phyloP scores from a whole-genome alignment of 2,797 vertebrate species.

The Synaphobranchus kaupii region DNA sequence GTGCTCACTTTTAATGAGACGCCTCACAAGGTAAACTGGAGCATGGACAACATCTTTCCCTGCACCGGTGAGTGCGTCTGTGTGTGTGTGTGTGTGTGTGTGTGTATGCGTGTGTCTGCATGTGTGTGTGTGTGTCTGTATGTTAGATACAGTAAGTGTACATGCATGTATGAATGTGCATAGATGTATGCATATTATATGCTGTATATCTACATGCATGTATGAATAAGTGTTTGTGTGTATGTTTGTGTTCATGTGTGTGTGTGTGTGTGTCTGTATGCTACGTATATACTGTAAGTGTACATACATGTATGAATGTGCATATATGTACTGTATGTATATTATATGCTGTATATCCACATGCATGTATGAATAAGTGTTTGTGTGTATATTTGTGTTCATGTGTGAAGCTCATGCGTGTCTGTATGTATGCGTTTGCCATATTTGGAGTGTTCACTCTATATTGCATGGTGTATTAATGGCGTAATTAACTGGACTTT shows the following conservation, averaged over 20 bases:
- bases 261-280: not conserved
- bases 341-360: too few species aligned
- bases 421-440: not conserved
- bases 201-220: not conserved
- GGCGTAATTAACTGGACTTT: conserved; percentile 1
- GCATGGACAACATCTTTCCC: conserved; percentile 69
- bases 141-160: not conserved
- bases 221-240: not conserved
- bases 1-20: conserved; percentile 71
- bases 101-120: not conserved
- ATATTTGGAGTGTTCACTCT: not conserved
- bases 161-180: not conserved
- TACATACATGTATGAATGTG: too few species aligned
- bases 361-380: not conserved
- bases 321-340: too few species aligned
- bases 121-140: not conserved
- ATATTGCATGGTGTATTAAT: not conserved
- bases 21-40: conserved; percentile 70
- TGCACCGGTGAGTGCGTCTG: conserved; percentile 62
- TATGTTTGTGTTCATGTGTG: not conserved
- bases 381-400: not conserved
- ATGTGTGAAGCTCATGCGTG: not conserved
- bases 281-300: too few species aligned
- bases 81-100: not conserved
- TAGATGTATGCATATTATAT: not conserved